Evolutionary conservation across 2,113 vertebrate genomes (phyloP).

Genomic region (Etia nguti): DNA sequence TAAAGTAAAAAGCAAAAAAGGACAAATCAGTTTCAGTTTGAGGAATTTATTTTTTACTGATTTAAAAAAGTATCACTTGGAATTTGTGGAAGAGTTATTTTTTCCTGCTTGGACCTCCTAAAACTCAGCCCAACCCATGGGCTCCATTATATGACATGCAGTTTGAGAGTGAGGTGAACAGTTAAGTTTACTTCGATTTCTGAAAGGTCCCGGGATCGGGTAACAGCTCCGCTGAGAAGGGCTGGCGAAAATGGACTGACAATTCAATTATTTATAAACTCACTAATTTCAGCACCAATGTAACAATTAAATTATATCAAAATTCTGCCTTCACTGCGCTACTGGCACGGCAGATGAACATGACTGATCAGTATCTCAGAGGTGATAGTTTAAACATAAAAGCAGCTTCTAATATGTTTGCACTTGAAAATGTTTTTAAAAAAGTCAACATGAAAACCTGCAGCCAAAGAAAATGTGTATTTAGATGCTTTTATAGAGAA

Average conservation of each 20-base stretch:
- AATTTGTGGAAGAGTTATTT: background rate
- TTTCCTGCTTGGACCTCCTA: background rate
- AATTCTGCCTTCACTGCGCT: background rate
- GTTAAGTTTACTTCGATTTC: constrained; percentile 1
- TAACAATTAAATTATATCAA: background rate
- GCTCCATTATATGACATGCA: background rate
- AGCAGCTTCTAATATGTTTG: background rate
- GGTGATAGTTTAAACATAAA: background rate
- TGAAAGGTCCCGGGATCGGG: constrained; percentile 7
- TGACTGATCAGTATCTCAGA: background rate
- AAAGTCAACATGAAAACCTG: background rate
- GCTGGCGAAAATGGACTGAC: background rate
- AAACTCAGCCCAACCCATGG: background rate
- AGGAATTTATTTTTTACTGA: background rate
- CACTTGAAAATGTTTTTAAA: background rate
- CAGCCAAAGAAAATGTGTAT: background rate
- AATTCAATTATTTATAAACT: constrained; percentile 30
- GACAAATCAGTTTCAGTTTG: background rate
- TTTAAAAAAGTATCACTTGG: background rate
- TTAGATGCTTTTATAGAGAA: background rate
- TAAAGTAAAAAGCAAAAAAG: background rate
- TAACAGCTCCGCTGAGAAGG: background rate
- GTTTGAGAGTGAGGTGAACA: background rate
- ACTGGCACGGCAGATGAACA: background rate
- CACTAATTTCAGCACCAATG: background rate